phyloP scores from a whole-genome alignment of 2,113 vertebrate species.

The Chloropsis hardwickii region DNA sequence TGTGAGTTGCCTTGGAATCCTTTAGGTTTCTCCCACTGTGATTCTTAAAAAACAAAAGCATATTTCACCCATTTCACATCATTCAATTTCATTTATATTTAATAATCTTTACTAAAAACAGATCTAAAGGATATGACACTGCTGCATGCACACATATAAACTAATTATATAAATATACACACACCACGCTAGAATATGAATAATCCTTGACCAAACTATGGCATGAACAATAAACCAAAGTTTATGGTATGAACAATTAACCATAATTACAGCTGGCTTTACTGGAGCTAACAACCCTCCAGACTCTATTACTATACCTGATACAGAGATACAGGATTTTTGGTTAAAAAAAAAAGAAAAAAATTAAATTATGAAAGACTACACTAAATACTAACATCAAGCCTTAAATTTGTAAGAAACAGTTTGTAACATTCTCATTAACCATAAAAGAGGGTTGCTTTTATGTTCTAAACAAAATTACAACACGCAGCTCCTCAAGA shows the following conservation, averaged over 20 bases:
- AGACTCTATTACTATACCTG: neutral
- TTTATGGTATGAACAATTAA: neutral
- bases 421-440: neutral
- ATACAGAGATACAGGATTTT: neutral
- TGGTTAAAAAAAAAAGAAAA: too few relatives aligned
- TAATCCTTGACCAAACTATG: neutral
- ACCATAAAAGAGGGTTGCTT: neutral
- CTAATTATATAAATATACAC: neutral
- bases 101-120: neutral
- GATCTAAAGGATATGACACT: neutral
- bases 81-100: neutral
- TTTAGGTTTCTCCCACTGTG: slow-evolving; percentile 82
- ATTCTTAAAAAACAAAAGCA: slow-evolving; percentile 70
- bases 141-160: neutral
- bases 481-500: neutral
- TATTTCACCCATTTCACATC: neutral
- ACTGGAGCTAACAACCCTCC: neutral
- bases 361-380: neutral
- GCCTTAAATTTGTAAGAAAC: neutral
- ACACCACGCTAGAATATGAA: neutral
- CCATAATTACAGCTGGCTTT: neutral
- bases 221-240: neutral
- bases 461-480: neutral
- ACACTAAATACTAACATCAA: neutral
- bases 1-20: slow-evolving; percentile 75